phyloP scores from a whole-genome alignment of 2,113 vertebrate genomes.

The Nannospalax galili region DNA sequence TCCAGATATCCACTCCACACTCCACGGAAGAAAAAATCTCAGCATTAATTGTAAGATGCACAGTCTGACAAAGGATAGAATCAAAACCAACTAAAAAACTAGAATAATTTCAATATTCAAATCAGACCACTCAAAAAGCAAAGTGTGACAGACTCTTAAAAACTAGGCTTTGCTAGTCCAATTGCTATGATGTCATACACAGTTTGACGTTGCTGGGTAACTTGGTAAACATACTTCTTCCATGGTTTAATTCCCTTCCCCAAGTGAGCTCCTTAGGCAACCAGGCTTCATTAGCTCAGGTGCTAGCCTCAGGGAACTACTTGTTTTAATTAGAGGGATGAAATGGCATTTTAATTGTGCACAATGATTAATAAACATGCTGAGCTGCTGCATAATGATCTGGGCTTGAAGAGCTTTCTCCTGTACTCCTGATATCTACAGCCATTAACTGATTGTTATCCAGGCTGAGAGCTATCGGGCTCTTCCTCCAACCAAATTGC shows the following conservation, averaged over 20 bases:
- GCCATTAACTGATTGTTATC: constrained; percentile 80
- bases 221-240: constrained; percentile 68
- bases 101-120: not conserved
- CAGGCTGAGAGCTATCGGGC: constrained; percentile 57
- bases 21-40: not conserved
- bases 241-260: constrained; percentile 78
- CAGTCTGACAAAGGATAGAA: not conserved
- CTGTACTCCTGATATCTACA: constrained; percentile 72
- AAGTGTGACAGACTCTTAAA: constrained; percentile 31
- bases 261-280: constrained; percentile 77
- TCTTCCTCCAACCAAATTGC: constrained; percentile 66
- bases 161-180: constrained; percentile 42
- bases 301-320: constrained; percentile 83
- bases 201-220: constrained; percentile 64
- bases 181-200: constrained; percentile 71
- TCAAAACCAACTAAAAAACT: not conserved
- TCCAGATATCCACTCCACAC: not conserved
- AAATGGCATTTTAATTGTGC: constrained; percentile 85
- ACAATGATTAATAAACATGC: constrained; percentile 84
- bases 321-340: constrained; percentile 85
- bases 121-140: not conserved
- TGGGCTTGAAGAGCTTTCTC: constrained; percentile 73
- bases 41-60: not conserved
- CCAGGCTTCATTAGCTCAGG: constrained; percentile 83
- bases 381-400: constrained; percentile 78